Percentiles rank a stretch among this genome's conserved stretches.
Conservation (phyloP, 2,888 invertebrate species). For the Belgica antarctica region DNA sequence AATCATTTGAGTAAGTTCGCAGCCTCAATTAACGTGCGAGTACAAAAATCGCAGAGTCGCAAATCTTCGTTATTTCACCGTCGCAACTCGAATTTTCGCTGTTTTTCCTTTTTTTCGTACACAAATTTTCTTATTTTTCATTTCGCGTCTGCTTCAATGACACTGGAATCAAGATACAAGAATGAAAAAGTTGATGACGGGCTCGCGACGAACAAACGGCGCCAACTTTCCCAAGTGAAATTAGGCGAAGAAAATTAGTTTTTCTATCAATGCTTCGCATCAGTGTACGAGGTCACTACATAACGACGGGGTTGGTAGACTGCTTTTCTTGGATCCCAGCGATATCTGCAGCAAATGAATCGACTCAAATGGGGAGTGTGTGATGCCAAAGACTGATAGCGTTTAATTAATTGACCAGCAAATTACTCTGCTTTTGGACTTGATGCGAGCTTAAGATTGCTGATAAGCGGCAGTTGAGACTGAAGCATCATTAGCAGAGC, state of each 20-base stretch:
- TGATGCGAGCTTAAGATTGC: slow-evolving; percentile 25
- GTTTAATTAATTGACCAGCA: slow-evolving; percentile 40
- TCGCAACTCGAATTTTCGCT: background rate
- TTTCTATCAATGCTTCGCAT: slow-evolving; percentile 11
- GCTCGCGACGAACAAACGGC: slow-evolving; percentile 5
- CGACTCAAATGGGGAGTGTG: background rate
- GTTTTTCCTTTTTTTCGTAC: background rate
- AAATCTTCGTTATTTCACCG: background rate
- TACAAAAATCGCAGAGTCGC: background rate
- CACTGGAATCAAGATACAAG: slow-evolving; percentile 17
- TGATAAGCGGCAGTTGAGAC: slow-evolving; percentile 1
- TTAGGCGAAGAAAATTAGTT: slow-evolving; percentile 28
- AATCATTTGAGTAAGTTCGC: slow-evolving; percentile 29
- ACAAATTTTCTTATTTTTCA: slow-evolving; percentile 2
- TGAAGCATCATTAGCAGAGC: slow-evolving; percentile 25
- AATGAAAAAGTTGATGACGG: slow-evolving; percentile 19
- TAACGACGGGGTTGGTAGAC: slow-evolving; percentile 1
- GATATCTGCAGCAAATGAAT: background rate
- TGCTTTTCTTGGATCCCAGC: background rate
- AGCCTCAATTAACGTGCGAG: background rate
- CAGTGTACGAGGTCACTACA: background rate
- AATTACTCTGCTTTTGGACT: slow-evolving; percentile 26
- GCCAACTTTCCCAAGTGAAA: slow-evolving; percentile 32
- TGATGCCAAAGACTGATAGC: slow-evolving; percentile 36
- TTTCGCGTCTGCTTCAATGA: background rate